A percentile compares a stretch with the other conserved stretches of the same genome.
These are phyloP conservation scores for Apocrypta bakeri DNA, from an alignment of 1,140 invertebrate genomes.

Conservation along the genomic window DNA sequence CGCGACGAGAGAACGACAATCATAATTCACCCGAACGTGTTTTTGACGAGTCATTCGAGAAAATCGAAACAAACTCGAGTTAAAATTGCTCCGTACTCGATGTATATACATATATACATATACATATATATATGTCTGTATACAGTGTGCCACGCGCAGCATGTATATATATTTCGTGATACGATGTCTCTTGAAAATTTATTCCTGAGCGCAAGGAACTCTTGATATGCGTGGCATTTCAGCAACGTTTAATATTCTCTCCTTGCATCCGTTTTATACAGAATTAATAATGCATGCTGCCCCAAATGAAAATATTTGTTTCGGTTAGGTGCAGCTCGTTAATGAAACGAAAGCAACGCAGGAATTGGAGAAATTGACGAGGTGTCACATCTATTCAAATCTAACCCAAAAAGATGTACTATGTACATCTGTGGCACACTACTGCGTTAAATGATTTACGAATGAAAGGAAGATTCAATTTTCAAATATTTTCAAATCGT, in stretches of 20 bases:
- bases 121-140: too few species aligned
- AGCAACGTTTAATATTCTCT: not conserved
- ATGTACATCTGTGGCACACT: too few species aligned
- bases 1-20: slow-evolving; percentile 23
- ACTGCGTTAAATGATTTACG: not conserved
- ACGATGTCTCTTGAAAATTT: too few species aligned
- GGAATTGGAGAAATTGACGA: too few species aligned
- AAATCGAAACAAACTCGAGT: slow-evolving; percentile 14
- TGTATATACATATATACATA: too few species aligned
- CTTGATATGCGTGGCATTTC: not conserved
- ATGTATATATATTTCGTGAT: too few species aligned
- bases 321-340: not conserved
- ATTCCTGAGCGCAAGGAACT: not conserved
- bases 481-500: not conserved
- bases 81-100: not conserved
- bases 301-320: not conserved
- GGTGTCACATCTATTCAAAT: not conserved
- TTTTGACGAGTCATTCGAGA: slow-evolving; percentile 42
- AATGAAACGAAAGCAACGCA: too few species aligned
- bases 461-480: not conserved
- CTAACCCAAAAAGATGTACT: too few species aligned
- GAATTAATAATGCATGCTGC: not conserved
- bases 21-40: slow-evolving; percentile 35
- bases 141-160: too few species aligned
- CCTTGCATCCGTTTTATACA: not conserved